Evolutionary conservation across 2,797 vertebrate genomes (phyloP), one percentile per base, ranked within the genome.

Genomic region (Threskiornis aethiopicus): DNA sequence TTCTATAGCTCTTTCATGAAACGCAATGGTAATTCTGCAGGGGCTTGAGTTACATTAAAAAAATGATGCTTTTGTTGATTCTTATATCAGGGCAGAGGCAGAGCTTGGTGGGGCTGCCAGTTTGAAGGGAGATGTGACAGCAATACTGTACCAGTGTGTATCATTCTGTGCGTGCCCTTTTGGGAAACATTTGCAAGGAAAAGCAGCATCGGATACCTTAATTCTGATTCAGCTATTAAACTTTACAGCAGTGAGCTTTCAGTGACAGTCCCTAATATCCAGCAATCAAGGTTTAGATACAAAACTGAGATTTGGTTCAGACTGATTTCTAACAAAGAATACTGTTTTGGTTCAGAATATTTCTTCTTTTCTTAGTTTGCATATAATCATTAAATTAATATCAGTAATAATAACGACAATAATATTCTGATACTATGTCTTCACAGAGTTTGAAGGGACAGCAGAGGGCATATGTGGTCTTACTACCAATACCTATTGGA

Each of bases 401-500:
- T 26, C 24, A 57, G 52, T 26, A 64, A 55, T 39, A 52, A 33
- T 3, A n/a, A n/a, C 24, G 71, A 33, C 25, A 76, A 29, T 16
- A 57, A 81, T 25, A 46, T 41, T 83, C 70, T 84, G 73, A 70
- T 65, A 86, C 41, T 26, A 58, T 51, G 4, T 52, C n/a, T 82
- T 84, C 42, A 61, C 39, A 66, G 25, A 80, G 41, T 89, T 44
- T 73, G 73, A 96, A 96, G 88, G 77, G 93, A 97, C 93, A 97
- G 96, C 83, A 97, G 97, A 97, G 96, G 97, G 95, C 97, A 97
- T 70, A 82, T 94, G 91, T 94, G 93, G 47, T 73, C 94, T 96
- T 93, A 52, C 37, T 87, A 96, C 51, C 22, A 92, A 76, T 31
- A 62, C 18, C 51, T 65, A 14, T 94, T 77, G 16, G 7, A 61